phyloP scores from a whole-genome alignment of 2,113 vertebrate genomes.

The Embiotoca jacksoni region DNA sequence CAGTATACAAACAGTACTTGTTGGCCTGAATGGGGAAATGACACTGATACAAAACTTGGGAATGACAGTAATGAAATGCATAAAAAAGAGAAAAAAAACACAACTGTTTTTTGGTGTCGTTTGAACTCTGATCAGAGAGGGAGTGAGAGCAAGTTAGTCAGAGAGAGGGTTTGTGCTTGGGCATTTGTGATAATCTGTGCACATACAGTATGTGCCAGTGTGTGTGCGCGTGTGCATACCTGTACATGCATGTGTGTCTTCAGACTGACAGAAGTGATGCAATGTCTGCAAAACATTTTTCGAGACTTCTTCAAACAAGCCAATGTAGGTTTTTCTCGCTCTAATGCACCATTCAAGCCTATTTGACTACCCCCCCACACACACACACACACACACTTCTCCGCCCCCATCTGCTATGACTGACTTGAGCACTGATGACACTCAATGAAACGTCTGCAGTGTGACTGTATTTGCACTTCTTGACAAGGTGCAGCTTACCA shows the following conservation, averaged over 20 bases:
- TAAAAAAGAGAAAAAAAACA: slow-evolving; percentile 1
- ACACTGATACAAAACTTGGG: slow-evolving; percentile 14
- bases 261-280: slow-evolving; percentile 67
- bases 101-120: neutral
- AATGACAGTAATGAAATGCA: slow-evolving; percentile 16
- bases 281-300: slow-evolving; percentile 70
- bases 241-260: slow-evolving; percentile 6
- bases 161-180: slow-evolving; percentile 1
- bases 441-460: slow-evolving; percentile 59
- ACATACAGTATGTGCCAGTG: slow-evolving; percentile 1
- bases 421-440: slow-evolving; percentile 68
- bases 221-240: neutral
- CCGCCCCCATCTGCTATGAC: slow-evolving; percentile 21
- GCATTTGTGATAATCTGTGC: slow-evolving; percentile 1
- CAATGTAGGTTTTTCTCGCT: slow-evolving; percentile 45
- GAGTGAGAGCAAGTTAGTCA: neutral
- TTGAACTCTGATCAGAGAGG: slow-evolving; percentile 40
- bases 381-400: too few species aligned
- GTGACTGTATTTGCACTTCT: slow-evolving; percentile 26
- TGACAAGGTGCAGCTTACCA: slow-evolving; percentile 2
- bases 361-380: slow-evolving; percentile 31
- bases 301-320: slow-evolving; percentile 62
- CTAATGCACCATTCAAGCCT: slow-evolving; percentile 51
- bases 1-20: too few species aligned
- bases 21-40: neutral